phyloP scores from a whole-genome alignment of 2,113 vertebrate species.

The Crocuta crocuta region DNA sequence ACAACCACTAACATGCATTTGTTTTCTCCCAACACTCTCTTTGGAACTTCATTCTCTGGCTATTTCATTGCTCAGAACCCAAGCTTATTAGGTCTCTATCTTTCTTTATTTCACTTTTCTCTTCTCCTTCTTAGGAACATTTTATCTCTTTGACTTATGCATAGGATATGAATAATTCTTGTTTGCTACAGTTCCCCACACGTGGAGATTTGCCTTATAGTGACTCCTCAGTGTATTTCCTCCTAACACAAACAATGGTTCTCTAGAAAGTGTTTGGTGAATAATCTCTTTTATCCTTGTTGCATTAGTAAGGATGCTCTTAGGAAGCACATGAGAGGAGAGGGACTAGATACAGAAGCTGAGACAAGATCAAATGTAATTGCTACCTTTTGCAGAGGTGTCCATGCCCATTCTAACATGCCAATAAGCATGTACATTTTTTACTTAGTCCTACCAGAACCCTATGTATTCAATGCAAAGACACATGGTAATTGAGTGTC shows the following conservation, averaged over 20 bases:
- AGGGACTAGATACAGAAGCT: background rate
- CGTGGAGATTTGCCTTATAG: background rate
- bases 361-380: background rate
- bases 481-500: background rate
- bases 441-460: background rate
- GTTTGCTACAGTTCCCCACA: background rate
- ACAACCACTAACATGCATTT: background rate
- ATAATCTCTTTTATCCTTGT: background rate
- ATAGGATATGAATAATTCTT: background rate
- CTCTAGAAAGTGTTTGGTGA: background rate
- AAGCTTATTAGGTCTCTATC: background rate
- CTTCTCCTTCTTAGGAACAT: background rate
- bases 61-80: background rate
- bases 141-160: background rate
- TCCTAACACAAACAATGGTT: background rate
- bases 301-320: background rate
- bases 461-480: background rate
- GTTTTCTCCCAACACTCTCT: background rate
- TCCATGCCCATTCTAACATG: background rate
- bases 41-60: background rate
- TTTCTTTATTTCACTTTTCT: background rate
- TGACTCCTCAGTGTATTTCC: background rate
- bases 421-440: background rate
- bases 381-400: background rate
- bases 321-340: background rate